phyloP scores from a whole-genome alignment of 2,888 invertebrate genomes.

The Zaprionus lineosus region DNA sequence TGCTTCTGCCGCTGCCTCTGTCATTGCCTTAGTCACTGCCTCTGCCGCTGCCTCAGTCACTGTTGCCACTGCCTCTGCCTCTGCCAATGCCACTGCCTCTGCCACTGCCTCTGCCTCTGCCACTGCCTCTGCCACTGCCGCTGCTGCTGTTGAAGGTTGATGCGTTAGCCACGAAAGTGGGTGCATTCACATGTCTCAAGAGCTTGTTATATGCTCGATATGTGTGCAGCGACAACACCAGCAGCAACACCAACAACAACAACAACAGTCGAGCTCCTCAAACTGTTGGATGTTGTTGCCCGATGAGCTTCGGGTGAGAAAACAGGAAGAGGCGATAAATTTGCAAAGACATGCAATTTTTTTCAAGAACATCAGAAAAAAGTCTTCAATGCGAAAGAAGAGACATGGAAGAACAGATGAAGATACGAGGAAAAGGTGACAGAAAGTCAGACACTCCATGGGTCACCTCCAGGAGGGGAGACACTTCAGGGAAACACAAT shows the following conservation, averaged over 20 bases:
- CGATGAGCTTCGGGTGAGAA: conserved; percentile 75
- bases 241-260: conserved; percentile 22
- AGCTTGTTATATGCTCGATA: conserved; percentile 82
- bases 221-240: conserved; percentile 29
- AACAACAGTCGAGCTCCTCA: conserved; percentile 39
- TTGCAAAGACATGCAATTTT: conserved; percentile 77
- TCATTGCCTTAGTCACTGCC: no score
- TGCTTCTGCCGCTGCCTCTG: no score
- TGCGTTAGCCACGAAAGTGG: conserved; percentile 79
- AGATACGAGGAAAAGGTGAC: conserved; percentile 3
- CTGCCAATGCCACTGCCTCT: no score
- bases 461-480: no score
- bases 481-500: no score
- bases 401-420: neutral
- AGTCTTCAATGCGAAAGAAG: no score
- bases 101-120: no score
- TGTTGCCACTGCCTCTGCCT: no score
- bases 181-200: conserved; percentile 82
- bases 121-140: no score
- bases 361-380: conserved; percentile 31
- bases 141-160: conserved; percentile 35
- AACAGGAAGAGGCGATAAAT: conserved; percentile 72
- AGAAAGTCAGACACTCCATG: neutral
- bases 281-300: conserved; percentile 60
- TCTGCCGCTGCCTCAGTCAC: no score